Evolutionary conservation across 2,113 vertebrate species (phyloP).

Genomic region (Myotis yumanensis): DNA sequence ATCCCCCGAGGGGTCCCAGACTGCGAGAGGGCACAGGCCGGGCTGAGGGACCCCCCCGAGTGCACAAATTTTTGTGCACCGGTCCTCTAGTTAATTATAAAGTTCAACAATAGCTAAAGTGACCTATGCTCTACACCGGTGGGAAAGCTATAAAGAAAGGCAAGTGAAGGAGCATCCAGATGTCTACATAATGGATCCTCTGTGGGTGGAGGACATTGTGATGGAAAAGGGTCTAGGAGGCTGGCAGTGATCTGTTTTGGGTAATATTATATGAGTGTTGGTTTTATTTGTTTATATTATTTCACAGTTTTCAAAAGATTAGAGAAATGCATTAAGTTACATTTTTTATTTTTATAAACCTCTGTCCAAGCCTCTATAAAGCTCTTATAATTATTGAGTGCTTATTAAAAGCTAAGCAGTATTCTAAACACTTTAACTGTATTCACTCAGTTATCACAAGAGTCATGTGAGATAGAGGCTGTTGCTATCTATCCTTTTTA

Average conservation of each 20-base stretch:
- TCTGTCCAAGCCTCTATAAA: background rate
- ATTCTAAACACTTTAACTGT: background rate
- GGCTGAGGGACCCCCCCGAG: no score
- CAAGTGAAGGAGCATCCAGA: background rate
- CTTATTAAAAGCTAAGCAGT: background rate
- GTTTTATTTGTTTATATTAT: background rate
- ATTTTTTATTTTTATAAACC: background rate
- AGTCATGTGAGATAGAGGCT: background rate
- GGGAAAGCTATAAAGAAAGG: background rate
- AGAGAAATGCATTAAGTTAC: background rate
- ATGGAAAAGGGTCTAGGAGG: background rate
- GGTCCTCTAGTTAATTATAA: background rate
- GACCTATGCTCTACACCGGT: background rate
- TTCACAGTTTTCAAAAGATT: background rate
- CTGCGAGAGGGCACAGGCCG: no score
- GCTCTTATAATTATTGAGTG: background rate
- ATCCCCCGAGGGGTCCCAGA: no score
- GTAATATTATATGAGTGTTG: background rate
- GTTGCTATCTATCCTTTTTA: background rate
- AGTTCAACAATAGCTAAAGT: background rate
- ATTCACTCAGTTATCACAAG: background rate
- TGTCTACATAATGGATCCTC: background rate
- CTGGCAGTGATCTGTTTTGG: background rate
- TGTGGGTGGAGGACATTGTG: background rate
- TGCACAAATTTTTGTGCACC: no score